Conservation (phyloP, 92 coral and sea anemone genomes). For the Heteractis magnifica region DNA sequence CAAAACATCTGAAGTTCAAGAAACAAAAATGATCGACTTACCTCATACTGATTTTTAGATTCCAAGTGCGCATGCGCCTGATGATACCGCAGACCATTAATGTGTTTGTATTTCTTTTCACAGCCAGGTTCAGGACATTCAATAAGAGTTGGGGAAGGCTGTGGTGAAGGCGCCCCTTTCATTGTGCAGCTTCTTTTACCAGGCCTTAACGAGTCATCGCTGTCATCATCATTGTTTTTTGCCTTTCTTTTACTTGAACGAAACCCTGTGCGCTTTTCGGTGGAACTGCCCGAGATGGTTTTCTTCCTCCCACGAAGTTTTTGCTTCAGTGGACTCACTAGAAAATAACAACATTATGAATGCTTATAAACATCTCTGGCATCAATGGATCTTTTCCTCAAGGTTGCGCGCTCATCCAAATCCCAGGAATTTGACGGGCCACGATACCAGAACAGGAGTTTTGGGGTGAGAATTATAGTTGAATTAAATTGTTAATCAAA, state of each 20-base stretch:
- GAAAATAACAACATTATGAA: neutral
- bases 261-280: slow-evolving; percentile 53
- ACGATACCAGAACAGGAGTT: no score
- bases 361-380: neutral
- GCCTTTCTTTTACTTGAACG: slow-evolving; percentile 60
- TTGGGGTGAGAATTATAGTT: neutral
- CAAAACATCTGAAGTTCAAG: neutral
- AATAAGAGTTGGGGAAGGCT: slow-evolving; percentile 93
- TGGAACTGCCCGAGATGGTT: slow-evolving; percentile 56
- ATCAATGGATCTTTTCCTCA: neutral
- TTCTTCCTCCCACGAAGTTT: slow-evolving; percentile 82
- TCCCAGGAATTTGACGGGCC: no score
- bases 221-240: slow-evolving; percentile 75
- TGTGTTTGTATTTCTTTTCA: slow-evolving; percentile 94
- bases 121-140: slow-evolving; percentile 98
- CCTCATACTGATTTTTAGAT: slow-evolving; percentile 59
- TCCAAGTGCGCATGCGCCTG: slow-evolving; percentile 99
- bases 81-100: slow-evolving; percentile 94
- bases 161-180: slow-evolving; percentile 86
- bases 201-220: slow-evolving; percentile 86
- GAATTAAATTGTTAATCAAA: no score
- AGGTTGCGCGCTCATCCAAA: neutral
- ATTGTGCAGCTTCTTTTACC: slow-evolving; percentile 94
- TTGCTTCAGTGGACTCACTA: slow-evolving; percentile 83
- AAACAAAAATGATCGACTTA: slow-evolving; percentile 7